phyloP scores from a whole-genome alignment of 2,888 invertebrate species.

The Molanna angustata region DNA sequence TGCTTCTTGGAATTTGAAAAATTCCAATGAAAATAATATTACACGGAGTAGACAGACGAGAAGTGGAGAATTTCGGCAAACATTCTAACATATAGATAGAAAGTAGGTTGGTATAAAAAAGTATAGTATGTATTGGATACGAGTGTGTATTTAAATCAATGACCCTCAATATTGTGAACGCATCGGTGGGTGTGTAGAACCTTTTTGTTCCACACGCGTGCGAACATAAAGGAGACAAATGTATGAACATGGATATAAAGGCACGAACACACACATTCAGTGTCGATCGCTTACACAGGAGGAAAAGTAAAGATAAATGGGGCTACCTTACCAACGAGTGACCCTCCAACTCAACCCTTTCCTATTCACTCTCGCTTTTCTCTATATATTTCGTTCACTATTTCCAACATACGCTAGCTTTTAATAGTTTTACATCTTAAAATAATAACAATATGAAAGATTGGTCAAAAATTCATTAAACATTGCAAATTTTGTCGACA shows the following conservation, averaged over 20 bases:
- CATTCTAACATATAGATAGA: too few relatives aligned
- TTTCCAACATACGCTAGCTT: too few relatives aligned
- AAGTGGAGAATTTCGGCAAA: too few relatives aligned
- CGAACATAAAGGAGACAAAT: slow-evolving; percentile 15
- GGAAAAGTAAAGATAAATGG: slow-evolving; percentile 18
- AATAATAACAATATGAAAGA: neutral
- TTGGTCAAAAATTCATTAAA: too few relatives aligned
- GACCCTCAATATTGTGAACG: slow-evolving; percentile 9
- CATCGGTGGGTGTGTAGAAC: slow-evolving; percentile 9
- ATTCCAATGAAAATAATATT: too few relatives aligned
- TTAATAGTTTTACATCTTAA: too few relatives aligned
- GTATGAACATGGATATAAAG: slow-evolving; percentile 15
- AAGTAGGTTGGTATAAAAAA: neutral
- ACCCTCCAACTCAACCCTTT: slow-evolving; percentile 5
- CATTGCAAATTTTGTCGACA: too few relatives aligned
- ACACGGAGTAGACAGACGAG: too few relatives aligned
- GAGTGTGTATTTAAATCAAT: slow-evolving; percentile 17
- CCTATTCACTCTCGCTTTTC: neutral
- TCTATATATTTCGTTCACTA: too few relatives aligned
- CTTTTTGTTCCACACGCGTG: slow-evolving; percentile 11
- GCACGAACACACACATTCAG: slow-evolving; percentile 3
- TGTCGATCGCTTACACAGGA: slow-evolving; percentile 16
- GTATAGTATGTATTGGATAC: neutral
- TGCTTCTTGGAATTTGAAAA: too few relatives aligned
- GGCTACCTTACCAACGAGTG: neutral